Percentiles rank a stretch among this genome's conserved stretches.
Conservation (phyloP, 1,140 invertebrate species). For the Monochamus saltuarius region DNA sequence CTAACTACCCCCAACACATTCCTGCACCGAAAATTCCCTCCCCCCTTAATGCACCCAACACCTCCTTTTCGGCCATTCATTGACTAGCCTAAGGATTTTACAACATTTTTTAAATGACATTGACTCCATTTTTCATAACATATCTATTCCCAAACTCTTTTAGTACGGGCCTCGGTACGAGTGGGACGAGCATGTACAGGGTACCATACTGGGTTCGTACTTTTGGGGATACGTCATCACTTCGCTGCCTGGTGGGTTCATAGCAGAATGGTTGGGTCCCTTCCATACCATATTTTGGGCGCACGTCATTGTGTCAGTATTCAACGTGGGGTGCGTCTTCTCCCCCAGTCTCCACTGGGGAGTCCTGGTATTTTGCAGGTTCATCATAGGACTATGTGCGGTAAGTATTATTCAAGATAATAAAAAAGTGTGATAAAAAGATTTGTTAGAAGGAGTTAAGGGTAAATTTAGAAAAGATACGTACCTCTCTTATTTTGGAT, state of each 20-base stretch:
- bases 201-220: conserved; percentile 64
- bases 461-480: too few relatives aligned
- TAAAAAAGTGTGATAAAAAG: too few relatives aligned
- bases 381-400: conserved; percentile 66
- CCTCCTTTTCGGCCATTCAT: too few relatives aligned
- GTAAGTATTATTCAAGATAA: conserved; percentile 50
- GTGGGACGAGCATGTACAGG: conserved; percentile 64
- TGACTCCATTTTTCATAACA: too few relatives aligned
- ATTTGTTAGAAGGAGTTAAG: too few relatives aligned
- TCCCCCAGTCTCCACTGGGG: conserved; percentile 63
- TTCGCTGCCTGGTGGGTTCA: conserved; percentile 45
- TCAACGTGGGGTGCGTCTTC: conserved; percentile 69
- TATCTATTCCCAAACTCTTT: too few relatives aligned
- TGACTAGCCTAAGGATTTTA: too few relatives aligned
- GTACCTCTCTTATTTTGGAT: too few relatives aligned
- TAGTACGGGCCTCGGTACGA: conserved; percentile 54
- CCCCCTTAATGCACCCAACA: too few relatives aligned
- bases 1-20: too few relatives aligned
- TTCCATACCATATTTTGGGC: conserved; percentile 67
- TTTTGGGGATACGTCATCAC: conserved; percentile 61
- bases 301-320: conserved; percentile 64
- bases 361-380: conserved; percentile 62
- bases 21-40: too few relatives aligned
- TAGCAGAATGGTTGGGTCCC: conserved; percentile 53
- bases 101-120: too few relatives aligned